Evolutionary conservation across 2,797 vertebrate genomes (phyloP), one percentile per base, ranked within the genome.

Genomic region (Poeciliopsis presidionis): DNA sequence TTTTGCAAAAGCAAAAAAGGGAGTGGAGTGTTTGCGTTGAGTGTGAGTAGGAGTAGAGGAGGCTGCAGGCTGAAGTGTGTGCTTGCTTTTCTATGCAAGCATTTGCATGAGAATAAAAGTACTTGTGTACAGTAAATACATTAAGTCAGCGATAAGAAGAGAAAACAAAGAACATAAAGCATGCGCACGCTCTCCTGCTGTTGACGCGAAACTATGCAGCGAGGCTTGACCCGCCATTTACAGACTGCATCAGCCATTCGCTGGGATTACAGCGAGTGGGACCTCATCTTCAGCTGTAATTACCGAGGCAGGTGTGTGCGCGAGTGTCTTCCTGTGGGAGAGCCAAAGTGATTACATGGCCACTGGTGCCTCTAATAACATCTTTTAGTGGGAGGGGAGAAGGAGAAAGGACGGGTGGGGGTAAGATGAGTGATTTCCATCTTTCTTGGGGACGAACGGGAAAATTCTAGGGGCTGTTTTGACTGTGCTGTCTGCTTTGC

Each of bases 311-410:
- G 61, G 84, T 87, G 47, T 81, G 81, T 81, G 79, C 51, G 72
- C 39, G 74, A 79, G 74, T 81, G 83, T 86, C 70, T 90, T 95
- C 92, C 92, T 93, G 82, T 88, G 88, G 89, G 90, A 90, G 79
- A 89, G 89, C 77, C 87, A 91, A 88, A 90, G 89, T 92, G 94
- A 96, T 95, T 95, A 95, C 92, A 93, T 90, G 94, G 92, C 90
- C 92, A 94, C 91, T 91, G 94, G 93, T 94, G 94, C 93, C 93
- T 95, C 94, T 95, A 95, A 96, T 94, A 91, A 94, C 89, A 91
- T 93, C 74, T 93, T 93, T 93, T 88, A 87, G 78, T 71, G 76
- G 79, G 75, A 75, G 78, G 75, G 76, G 74, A 74, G 67, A 61
- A 73, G 61, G 65, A 73, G 55, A 73, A 74, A 41, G 78, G 18